Percentiles rank a stretch among this genome's conserved stretches.
phyloP scores from a whole-genome alignment of 2,797 vertebrate genomes.

The Myotis pilosus region DNA sequence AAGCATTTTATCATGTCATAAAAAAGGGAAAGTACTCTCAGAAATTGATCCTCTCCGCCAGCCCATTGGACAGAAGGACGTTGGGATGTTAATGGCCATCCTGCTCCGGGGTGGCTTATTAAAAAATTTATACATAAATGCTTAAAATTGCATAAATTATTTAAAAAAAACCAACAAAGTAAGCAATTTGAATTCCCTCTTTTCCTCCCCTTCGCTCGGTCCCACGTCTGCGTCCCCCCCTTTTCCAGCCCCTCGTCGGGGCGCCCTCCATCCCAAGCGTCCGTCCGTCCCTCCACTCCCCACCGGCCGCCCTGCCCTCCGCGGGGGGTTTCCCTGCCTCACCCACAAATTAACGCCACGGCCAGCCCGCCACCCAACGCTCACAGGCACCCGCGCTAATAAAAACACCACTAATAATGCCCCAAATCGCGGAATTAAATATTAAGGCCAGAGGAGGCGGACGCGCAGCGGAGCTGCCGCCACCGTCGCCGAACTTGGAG shows the following conservation, averaged over 20 bases:
- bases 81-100: constrained; percentile 99
- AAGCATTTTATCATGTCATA: constrained; percentile 99
- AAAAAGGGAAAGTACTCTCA: constrained; percentile 91
- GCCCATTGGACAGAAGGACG: constrained; percentile 99
- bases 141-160: constrained; percentile 99
- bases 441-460: constrained; percentile 77
- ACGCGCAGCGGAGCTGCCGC: constrained; percentile 38
- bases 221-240: constrained; percentile 58
- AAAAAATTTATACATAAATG: constrained; percentile 99
- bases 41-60: constrained; percentile 99
- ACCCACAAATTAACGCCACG: constrained; percentile 67
- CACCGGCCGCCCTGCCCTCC: constrained; percentile 41
- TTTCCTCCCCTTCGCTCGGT: constrained; percentile 73
- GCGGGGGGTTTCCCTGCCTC: constrained; percentile 66
- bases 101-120: constrained; percentile 99
- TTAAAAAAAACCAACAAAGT: constrained; percentile 95
- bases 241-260: constrained; percentile 2
- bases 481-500: constrained; percentile 79
- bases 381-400: constrained; percentile 66
- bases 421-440: constrained; percentile 76
- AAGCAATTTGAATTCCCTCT: constrained; percentile 93
- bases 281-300: constrained; percentile 34
- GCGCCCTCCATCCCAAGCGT: constrained; percentile 50
- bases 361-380: constrained; percentile 41
- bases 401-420: constrained; percentile 75